Conservation (phyloP, 2,888 invertebrate genomes). For the Carterocephalus palaemon region DNA sequence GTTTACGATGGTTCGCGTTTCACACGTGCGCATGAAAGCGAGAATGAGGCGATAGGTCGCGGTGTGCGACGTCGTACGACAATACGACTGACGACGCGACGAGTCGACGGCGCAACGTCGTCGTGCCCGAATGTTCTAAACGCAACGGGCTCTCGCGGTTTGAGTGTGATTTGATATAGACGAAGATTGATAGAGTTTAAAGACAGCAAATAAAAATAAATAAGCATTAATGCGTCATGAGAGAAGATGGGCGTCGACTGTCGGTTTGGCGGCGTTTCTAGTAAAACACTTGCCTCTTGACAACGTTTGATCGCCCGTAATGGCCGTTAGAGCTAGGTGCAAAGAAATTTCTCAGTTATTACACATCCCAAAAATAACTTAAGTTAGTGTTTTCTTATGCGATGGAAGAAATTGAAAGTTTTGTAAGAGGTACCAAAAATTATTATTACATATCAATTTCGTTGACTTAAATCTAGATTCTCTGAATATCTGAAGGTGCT, state of each 20-base stretch:
- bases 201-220: slow-evolving; percentile 69
- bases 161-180: slow-evolving; percentile 49
- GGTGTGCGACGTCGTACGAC: slow-evolving; percentile 39
- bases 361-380: no score
- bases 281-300: slow-evolving; percentile 80
- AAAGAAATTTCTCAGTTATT: slow-evolving; percentile 60
- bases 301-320: slow-evolving; percentile 77
- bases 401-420: no score
- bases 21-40: slow-evolving; percentile 49
- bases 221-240: slow-evolving; percentile 79
- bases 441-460: no score
- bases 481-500: no score
- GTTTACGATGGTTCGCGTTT: slow-evolving; percentile 37
- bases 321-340: slow-evolving; percentile 76
- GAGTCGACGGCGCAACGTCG: slow-evolving; percentile 48
- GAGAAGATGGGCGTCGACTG: slow-evolving; percentile 73
- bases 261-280: slow-evolving; percentile 68
- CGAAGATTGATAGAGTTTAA: slow-evolving; percentile 56
- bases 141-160: slow-evolving; percentile 3
- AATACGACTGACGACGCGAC: slow-evolving; percentile 40
- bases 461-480: no score
- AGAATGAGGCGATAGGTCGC: slow-evolving; percentile 44
- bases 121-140: slow-evolving; percentile 44
- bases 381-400: no score
- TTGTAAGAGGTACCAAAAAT: no score